Conservation (phyloP, 2,113 vertebrate genomes). For the Oenanthe oenanthe region DNA sequence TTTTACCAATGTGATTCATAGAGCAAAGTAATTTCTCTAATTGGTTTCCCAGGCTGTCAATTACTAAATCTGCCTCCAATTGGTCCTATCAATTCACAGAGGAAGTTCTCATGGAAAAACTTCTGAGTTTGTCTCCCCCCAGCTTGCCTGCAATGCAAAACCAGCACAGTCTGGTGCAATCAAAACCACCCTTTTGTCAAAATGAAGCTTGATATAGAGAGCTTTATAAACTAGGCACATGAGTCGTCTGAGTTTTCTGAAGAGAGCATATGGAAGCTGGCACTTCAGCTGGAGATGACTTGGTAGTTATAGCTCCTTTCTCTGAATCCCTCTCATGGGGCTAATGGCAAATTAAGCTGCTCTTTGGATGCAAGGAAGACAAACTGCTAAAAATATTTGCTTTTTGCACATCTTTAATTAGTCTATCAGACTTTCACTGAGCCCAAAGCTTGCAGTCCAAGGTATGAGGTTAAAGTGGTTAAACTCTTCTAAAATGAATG, state of each 20-base stretch:
- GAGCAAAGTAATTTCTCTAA: too few species aligned
- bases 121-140: too few species aligned
- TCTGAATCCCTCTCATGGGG: background rate
- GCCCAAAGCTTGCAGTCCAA: background rate
- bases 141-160: too few species aligned
- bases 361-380: background rate
- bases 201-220: background rate
- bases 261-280: background rate
- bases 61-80: too few species aligned
- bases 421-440: background rate
- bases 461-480: background rate
- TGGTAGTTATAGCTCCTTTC: slow-evolving; percentile 19
- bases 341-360: background rate
- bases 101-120: too few species aligned
- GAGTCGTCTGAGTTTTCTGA: slow-evolving; percentile 1
- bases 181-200: background rate
- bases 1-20: too few species aligned
- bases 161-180: background rate
- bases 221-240: background rate
- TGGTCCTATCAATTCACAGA: too few species aligned
- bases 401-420: background rate
- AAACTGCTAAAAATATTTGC: background rate
- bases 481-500: background rate
- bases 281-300: slow-evolving; percentile 12
- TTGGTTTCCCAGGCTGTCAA: too few species aligned